Percentiles rank a stretch among this genome's conserved stretches.
Conservation (phyloP, 2,113 vertebrate genomes). For the Irena cyanogastra region DNA sequence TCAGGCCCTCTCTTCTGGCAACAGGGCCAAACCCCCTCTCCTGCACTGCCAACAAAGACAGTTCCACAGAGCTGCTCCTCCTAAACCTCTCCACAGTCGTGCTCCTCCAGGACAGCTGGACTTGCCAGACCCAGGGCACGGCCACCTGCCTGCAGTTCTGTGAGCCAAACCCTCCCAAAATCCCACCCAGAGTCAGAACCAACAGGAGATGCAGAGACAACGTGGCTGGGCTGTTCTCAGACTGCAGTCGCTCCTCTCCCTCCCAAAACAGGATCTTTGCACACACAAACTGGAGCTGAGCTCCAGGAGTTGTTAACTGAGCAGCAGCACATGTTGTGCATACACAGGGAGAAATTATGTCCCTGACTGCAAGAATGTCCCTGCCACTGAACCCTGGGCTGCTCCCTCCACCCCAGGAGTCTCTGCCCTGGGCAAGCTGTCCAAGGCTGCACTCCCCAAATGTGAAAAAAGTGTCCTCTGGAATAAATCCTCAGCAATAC, state of each 20-base stretch:
- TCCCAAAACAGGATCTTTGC: not conserved
- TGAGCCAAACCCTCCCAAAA: not conserved
- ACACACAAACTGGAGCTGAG: not conserved
- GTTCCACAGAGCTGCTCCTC: not conserved
- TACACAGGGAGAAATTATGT: not conserved
- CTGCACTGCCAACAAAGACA: not conserved
- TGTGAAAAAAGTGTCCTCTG: not conserved
- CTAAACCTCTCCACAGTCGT: fast-evolving
- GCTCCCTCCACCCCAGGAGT: not conserved
- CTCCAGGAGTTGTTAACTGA: not conserved
- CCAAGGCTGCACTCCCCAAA: not conserved
- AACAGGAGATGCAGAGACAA: fast-evolving
- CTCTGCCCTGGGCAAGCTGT: not conserved
- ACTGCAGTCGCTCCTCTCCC: not conserved
- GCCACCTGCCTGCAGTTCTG: not conserved
- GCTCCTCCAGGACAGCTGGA: not conserved
- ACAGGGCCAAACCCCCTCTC: not conserved
- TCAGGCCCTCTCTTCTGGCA: not conserved
- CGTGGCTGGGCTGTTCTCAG: fast-evolving
- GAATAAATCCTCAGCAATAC: not conserved
- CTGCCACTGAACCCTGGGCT: not conserved
- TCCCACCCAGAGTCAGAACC: not conserved
- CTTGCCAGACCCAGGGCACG: fast-evolving
- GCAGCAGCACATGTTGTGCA: not conserved
- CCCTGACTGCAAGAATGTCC: not conserved